Evolutionary conservation across 2,113 vertebrate genomes (phyloP), one percentile per base, ranked within the genome.

Genomic region (Neodon shergylaensis): DNA sequence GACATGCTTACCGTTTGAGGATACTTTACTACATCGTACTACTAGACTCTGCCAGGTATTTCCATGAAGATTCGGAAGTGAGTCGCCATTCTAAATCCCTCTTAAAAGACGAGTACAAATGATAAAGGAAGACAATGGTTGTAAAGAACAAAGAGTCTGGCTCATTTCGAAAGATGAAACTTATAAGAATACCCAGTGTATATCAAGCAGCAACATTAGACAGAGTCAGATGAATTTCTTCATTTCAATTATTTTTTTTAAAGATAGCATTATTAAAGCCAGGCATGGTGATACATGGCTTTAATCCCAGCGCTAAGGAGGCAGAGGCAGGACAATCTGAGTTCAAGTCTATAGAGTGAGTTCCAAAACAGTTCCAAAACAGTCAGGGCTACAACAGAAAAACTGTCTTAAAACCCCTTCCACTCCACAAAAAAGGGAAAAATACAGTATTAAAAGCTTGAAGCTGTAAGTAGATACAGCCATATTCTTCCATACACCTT

Each of bases 1-100:
- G 81, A 77, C 44, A 89, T 76, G 93, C 70, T 97, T 96, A 95
- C 89, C 22, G 8, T 42, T 86, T 85, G 90, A 91, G 82, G 77
- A 61, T 70, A 77, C 95, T 95, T 89, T 82, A 68, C 28, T 54
- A 39, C 49, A 94, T 44, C 16, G 52, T 44, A 86, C 24, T 54
- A 44, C 68, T 1, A 94, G 79, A 79, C 72, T 90, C 42, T 88
- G 92, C 52, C 74, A 86, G 61, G 52, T 94, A 93, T 76, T 94
- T 93, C 49, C 17, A 81, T 90, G 58, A 11, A 73, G 36, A 85
- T 90, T 91, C 74, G 94, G 92, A 95, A 91, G 81, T 76, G 88
- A 96, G 39, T 92, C 66, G 86, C 73, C 74, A 90, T 19, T 28
- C 83, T 94, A 52, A 90, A 83, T 89, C 33, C 39, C 81, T 90